Conservation (phyloP, 2,888 invertebrate species). For the Carabus problematicus region DNA sequence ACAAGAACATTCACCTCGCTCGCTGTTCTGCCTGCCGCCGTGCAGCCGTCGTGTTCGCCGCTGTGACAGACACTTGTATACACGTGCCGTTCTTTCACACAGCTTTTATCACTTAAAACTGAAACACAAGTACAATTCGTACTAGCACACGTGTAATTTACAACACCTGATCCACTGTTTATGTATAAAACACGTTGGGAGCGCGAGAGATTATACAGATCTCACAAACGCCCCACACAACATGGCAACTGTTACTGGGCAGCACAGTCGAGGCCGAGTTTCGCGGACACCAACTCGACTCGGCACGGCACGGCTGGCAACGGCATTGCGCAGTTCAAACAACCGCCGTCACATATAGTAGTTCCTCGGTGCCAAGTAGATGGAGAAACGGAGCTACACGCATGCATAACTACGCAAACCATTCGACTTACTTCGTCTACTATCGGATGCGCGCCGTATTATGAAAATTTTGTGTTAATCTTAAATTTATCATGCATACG, state of each 20-base stretch:
- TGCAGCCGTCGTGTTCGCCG: background rate
- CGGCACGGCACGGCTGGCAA: slow-evolving; percentile 22
- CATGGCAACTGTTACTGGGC: slow-evolving; percentile 55
- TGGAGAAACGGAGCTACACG: background rate
- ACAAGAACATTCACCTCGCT: slow-evolving; percentile 39
- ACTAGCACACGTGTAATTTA: slow-evolving; percentile 27
- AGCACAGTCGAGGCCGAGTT: slow-evolving; percentile 39
- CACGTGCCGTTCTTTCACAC: slow-evolving; percentile 32
- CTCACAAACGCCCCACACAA: slow-evolving; percentile 49
- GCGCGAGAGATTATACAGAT: slow-evolving; percentile 33
- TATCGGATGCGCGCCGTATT: slow-evolving; percentile 18
- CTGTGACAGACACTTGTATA: slow-evolving; percentile 34
- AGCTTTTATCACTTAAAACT: slow-evolving; percentile 31
- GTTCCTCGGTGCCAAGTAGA: background rate
- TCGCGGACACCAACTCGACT: slow-evolving; percentile 11
- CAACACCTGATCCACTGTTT: slow-evolving; percentile 34
- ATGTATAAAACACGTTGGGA: slow-evolving; percentile 36
- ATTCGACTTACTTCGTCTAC: background rate
- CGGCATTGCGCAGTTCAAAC: slow-evolving; percentile 37
- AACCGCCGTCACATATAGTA: slow-evolving; percentile 22
- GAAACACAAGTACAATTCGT: slow-evolving; percentile 16
- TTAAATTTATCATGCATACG: no score
- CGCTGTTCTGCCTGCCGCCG: background rate
- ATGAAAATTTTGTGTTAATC: background rate
- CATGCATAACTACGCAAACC: background rate